Conservation (phyloP, 2,888 invertebrate species). For the Tetrapedia diversipes region DNA sequence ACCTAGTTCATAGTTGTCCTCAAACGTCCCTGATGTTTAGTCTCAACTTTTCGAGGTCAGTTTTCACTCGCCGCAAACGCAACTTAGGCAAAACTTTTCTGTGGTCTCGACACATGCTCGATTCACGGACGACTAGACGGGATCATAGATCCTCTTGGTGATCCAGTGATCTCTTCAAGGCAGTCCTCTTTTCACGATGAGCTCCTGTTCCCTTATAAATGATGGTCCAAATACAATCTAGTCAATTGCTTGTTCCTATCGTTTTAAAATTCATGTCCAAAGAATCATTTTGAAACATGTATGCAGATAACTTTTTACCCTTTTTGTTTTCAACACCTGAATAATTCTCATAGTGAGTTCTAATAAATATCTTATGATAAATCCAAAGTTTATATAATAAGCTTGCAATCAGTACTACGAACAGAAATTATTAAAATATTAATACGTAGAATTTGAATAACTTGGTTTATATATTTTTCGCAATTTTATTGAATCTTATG, state of each 20-base stretch:
- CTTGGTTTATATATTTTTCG: no score
- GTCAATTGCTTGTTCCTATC: neutral
- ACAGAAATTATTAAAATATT: no score
- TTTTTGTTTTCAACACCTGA: neutral
- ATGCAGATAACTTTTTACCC: neutral
- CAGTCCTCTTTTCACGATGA: constrained; percentile 60
- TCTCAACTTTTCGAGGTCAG: constrained; percentile 48
- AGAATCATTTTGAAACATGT: neutral
- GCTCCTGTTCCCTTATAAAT: constrained; percentile 50
- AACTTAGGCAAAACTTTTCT: constrained; percentile 63
- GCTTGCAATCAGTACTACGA: neutral
- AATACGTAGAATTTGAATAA: no score
- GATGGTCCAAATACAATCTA: neutral
- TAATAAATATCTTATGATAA: no score
- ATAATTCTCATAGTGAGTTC: neutral
- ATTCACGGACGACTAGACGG: constrained; percentile 71
- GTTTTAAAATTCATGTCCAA: neutral
- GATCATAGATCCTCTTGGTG: constrained; percentile 52
- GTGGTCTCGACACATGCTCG: constrained; percentile 66
- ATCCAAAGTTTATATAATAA: no score
- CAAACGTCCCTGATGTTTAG: constrained; percentile 43
- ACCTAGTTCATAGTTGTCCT: neutral
- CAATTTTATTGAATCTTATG: no score
- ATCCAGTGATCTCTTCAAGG: constrained; percentile 67
- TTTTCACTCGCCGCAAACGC: constrained; percentile 57